These are phyloP conservation scores for Zalophus californianus DNA, from an alignment of 2,797 vertebrate genomes.

Conservation along the genomic window DNA sequence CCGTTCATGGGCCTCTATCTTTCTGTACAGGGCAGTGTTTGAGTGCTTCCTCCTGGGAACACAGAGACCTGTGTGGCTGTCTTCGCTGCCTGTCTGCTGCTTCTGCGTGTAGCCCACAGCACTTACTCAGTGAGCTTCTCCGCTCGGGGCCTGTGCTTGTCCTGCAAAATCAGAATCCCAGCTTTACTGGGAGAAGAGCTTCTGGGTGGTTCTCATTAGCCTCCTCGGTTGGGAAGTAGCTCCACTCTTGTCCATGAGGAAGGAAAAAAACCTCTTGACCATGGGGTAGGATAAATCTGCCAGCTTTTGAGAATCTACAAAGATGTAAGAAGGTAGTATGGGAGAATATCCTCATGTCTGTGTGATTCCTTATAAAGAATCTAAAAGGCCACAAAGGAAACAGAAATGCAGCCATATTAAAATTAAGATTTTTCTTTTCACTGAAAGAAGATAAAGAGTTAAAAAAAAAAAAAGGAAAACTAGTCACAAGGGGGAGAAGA, in stretches of 20 bases:
- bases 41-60: neutral
- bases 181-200: neutral
- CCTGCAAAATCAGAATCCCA: rapidly evolving
- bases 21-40: rapidly evolving
- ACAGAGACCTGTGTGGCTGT: rapidly evolving
- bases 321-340: neutral
- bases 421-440: neutral
- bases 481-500: neutral
- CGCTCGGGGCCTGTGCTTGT: neutral
- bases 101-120: rapidly evolving
- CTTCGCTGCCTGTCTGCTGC: no score
- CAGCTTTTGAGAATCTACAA: no score
- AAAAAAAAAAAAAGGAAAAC: neutral
- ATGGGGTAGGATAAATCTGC: neutral
- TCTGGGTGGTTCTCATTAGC: neutral
- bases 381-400: neutral
- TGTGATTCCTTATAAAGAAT: neutral
- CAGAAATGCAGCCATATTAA: neutral
- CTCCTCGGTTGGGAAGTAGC: neutral
- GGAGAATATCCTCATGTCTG: neutral
- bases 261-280: neutral
- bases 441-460: neutral
- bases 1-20: rapidly evolving
- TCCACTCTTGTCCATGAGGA: neutral
- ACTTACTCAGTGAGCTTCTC: neutral